These are phyloP conservation scores for Salticus scenicus DNA, from an alignment of 2,888 invertebrate genomes.

Conservation along the genomic window DNA sequence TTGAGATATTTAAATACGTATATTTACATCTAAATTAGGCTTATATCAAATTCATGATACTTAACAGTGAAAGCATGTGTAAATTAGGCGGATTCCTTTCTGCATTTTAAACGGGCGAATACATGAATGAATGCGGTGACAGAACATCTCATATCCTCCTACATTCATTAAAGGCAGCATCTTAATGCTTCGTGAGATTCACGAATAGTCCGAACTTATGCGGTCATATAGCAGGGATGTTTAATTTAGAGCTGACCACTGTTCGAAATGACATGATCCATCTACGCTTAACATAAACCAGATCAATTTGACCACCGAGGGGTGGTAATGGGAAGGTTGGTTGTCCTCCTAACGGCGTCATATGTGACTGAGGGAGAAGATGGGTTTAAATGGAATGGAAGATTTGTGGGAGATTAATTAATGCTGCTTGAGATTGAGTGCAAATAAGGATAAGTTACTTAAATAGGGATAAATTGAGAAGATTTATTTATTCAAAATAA, in stretches of 20 bases:
- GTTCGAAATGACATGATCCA: background rate
- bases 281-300: background rate
- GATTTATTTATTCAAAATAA: too few relatives aligned
- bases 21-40: too few relatives aligned
- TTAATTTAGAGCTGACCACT: slow-evolving; percentile 1
- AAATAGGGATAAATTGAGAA: too few relatives aligned
- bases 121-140: too few relatives aligned
- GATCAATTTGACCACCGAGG: slow-evolving; percentile 4
- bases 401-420: background rate
- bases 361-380: background rate
- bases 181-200: background rate
- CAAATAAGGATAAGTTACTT: too few relatives aligned
- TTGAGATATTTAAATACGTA: too few relatives aligned
- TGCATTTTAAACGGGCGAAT: too few relatives aligned
- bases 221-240: background rate
- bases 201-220: background rate
- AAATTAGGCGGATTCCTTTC: too few relatives aligned
- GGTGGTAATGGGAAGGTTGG: slow-evolving; percentile 6
- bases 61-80: too few relatives aligned
- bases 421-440: too few relatives aligned
- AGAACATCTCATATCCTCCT: background rate
- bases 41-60: too few relatives aligned
- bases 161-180: background rate
- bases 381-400: background rate
- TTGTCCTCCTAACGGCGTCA: background rate